Evolutionary conservation across 2,888 invertebrate genomes (phyloP).

Genomic region (Marronus borbonicus): DNA sequence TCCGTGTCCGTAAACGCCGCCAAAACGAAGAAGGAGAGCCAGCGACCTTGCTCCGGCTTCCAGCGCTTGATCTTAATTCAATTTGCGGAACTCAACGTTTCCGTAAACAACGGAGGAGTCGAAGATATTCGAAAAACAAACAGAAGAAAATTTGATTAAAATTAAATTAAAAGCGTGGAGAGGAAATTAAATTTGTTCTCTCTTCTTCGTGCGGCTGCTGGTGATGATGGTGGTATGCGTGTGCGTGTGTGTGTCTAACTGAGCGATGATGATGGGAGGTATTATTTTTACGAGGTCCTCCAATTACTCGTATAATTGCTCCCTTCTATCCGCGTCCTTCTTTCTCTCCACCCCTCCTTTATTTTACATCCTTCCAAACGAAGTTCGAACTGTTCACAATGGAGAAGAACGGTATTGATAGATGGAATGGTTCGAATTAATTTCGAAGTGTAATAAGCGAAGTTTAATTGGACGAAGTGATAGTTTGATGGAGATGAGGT

Average conservation of each 20-base stretch:
- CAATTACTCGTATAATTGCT: background rate
- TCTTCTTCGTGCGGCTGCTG: background rate
- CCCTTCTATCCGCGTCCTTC: background rate
- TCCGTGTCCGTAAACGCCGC: too few relatives aligned
- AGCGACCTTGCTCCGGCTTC: background rate
- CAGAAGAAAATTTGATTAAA: conserved; percentile 42
- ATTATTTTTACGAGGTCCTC: conserved; percentile 10
- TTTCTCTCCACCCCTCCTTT: background rate
- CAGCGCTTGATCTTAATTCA: conserved; percentile 7
- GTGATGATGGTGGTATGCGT: background rate
- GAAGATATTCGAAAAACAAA: conserved; percentile 31
- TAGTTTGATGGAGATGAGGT: too few relatives aligned
- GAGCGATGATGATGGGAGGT: conserved; percentile 1
- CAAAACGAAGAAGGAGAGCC: background rate
- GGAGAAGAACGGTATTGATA: background rate
- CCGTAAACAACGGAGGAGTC: conserved; percentile 7
- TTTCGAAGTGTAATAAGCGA: background rate
- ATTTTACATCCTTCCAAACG: background rate
- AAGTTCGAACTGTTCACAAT: background rate
- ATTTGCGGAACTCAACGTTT: background rate
- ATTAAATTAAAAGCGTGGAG: conserved; percentile 35
- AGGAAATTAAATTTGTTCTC: conserved; percentile 35
- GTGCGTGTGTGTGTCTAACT: too few relatives aligned
- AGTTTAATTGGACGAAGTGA: background rate
- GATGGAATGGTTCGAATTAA: background rate